These are phyloP conservation scores for Siniperca knerii DNA, from an alignment of 2,113 vertebrate species.

Conservation along the genomic window DNA sequence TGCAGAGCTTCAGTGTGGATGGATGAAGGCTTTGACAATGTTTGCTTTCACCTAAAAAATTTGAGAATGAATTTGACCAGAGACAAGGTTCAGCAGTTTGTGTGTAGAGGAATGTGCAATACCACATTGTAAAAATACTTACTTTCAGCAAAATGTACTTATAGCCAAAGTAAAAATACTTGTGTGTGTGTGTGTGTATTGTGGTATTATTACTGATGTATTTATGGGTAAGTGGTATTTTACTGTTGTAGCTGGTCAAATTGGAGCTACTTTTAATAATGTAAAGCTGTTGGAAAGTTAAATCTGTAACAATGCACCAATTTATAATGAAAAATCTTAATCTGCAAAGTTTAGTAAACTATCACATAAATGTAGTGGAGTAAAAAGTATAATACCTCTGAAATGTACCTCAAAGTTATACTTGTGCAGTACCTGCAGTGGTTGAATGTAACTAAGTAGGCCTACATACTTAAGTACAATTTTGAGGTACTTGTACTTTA, in stretches of 20 bases:
- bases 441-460: no score
- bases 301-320: no score
- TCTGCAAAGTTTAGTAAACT: background rate
- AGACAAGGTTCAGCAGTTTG: background rate
- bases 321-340: background rate
- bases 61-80: background rate
- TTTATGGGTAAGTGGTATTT: background rate
- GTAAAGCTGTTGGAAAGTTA: no score
- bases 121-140: background rate
- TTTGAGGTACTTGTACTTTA: no score
- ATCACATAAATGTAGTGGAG: background rate
- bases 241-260: background rate
- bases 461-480: no score
- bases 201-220: background rate
- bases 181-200: background rate
- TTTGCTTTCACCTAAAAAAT: background rate
- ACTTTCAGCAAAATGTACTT: no score
- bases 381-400: no score
- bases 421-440: background rate
- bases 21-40: background rate
- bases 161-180: background rate
- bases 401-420: background rate
- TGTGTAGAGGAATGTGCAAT: background rate
- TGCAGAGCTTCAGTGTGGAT: constrained; percentile 18
- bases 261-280: background rate